phyloP scores from a whole-genome alignment of 2,113 vertebrate genomes.

The Oxyruncus cristatus region DNA sequence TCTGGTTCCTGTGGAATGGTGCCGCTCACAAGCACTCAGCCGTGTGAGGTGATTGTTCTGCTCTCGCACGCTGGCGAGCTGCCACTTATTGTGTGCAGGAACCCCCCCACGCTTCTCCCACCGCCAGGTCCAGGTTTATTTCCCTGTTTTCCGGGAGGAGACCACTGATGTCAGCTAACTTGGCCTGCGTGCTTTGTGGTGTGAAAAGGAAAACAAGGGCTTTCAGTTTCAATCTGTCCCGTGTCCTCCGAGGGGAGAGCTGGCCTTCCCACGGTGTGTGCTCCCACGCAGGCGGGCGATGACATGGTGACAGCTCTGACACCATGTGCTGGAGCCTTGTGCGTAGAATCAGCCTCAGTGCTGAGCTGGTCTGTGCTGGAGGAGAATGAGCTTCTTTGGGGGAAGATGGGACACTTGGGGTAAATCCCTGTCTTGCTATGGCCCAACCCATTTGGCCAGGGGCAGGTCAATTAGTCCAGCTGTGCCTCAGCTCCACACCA shows the following conservation, averaged over 20 bases:
- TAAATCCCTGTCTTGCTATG: not conserved
- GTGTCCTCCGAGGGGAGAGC: not conserved
- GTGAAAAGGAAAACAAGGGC: not conserved
- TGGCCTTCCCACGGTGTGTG: not conserved
- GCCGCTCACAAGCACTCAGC: not conserved
- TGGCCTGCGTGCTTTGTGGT: not conserved
- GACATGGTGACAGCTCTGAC: not conserved
- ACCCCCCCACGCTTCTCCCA: not conserved
- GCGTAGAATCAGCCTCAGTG: not conserved
- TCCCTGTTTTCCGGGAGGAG: not conserved
- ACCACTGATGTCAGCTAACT: constrained; percentile 6
- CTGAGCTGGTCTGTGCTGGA: not conserved
- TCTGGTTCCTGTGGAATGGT: not conserved
- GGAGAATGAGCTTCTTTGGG: not conserved
- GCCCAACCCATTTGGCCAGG: fast-evolving
- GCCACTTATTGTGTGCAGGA: constrained; percentile 32
- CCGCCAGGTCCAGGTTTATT: not conserved
- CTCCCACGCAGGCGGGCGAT: fast-evolving
- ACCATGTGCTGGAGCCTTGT: fast-evolving
- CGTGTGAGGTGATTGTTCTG: not conserved
- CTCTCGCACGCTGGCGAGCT: not conserved
- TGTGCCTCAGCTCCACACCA: not conserved
- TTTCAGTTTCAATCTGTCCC: constrained; percentile 19
- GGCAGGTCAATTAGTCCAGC: not conserved
- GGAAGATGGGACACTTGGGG: not conserved